Percentiles rank a stretch among this genome's conserved stretches.
Evolutionary conservation across 35 echinoderm and acorn worm species (phyloP).

Genomic region (Apostichopus californicus): DNA sequence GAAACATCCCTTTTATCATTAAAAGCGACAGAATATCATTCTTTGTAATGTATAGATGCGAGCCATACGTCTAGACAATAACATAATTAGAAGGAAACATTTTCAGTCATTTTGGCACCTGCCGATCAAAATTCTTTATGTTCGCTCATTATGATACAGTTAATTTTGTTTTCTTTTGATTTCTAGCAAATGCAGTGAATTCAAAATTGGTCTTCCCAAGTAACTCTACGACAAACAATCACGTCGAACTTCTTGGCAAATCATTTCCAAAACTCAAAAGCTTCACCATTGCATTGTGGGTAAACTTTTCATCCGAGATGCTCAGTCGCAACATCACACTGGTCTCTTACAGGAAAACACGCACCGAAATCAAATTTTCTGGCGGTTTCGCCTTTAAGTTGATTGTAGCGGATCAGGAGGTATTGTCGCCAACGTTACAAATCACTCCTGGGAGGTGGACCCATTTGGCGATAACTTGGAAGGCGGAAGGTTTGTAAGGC

Average conservation of each 20-base stretch:
- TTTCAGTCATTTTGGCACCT: background rate
- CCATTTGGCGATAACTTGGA: slow-evolving; percentile 83
- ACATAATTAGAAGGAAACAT: background rate
- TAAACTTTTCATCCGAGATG: slow-evolving; percentile 56
- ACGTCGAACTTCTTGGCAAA: slow-evolving; percentile 86
- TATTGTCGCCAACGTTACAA: slow-evolving; percentile 21
- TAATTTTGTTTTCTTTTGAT: background rate
- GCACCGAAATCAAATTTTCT: background rate
- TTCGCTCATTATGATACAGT: background rate
- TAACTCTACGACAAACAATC: slow-evolving; percentile 32
- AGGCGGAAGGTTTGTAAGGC: slow-evolving; percentile 29
- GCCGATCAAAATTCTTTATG: background rate
- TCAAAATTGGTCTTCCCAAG: slow-evolving; percentile 34
- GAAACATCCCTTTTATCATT: too few species aligned
- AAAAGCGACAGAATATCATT: too few species aligned
- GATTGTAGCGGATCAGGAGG: slow-evolving; percentile 1
- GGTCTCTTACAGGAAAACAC: slow-evolving; percentile 61
- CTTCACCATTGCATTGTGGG: slow-evolving; percentile 85
- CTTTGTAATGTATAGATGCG: too few species aligned
- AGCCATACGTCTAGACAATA: too few species aligned
- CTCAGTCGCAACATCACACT: slow-evolving; percentile 45
- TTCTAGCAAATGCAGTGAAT: slow-evolving; percentile 38
- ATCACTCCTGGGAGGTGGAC: slow-evolving; percentile 53
- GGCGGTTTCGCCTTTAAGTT: slow-evolving; percentile 50
- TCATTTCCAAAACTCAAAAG: slow-evolving; percentile 67